Evolutionary conservation across 2,888 invertebrate genomes (phyloP), one percentile per base, ranked within the genome.

Genomic region (Melanargia galathea): DNA sequence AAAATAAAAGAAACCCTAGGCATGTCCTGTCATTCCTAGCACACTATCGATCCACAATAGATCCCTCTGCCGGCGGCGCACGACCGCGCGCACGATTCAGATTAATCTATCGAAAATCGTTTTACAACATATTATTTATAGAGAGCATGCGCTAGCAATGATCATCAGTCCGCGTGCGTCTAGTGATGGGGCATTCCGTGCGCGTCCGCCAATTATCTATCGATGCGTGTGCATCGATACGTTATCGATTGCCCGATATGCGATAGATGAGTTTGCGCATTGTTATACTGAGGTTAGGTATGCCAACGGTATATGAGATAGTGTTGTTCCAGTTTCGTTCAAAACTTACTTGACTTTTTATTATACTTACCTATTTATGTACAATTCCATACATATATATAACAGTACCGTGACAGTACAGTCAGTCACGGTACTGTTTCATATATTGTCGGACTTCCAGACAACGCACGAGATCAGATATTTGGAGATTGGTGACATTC

Each of bases 51-150:
- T 90, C 89, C 80, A 87, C 90, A 89, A 90, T 90, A 90, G 90
- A 90, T 90, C 90, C 89, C 83, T 80, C 81, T 80, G 61, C 86
- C 83, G 82, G 84, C 88, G 89, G 87, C 88, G 88, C 90, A 88
- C 90, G 89, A 88, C 88, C 81, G 80, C 77, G 87, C 84, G 83
- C 91, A 91, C 91, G 91, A 91, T 90, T 91, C 90, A 90, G 91
- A 91, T 91, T 90, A 91, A 91, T 91, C 91, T 91, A 91, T 91
- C 91, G 90, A 91, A 91, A 91, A 90, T 91, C 91, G 91, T 90
- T 91, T 91, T 91, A 91, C 91, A 91, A 91, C 90, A 90, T 91
- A 91, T 91, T 91, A 91, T 91, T 91, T 91, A 91, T 91, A 90
- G 90, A 87, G 90, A 84, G 90, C 90, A 89, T 90, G 91, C 90